These are phyloP conservation scores for Terrapene triunguis DNA, from an alignment of 2,113 vertebrate species.

Conservation along the genomic window DNA sequence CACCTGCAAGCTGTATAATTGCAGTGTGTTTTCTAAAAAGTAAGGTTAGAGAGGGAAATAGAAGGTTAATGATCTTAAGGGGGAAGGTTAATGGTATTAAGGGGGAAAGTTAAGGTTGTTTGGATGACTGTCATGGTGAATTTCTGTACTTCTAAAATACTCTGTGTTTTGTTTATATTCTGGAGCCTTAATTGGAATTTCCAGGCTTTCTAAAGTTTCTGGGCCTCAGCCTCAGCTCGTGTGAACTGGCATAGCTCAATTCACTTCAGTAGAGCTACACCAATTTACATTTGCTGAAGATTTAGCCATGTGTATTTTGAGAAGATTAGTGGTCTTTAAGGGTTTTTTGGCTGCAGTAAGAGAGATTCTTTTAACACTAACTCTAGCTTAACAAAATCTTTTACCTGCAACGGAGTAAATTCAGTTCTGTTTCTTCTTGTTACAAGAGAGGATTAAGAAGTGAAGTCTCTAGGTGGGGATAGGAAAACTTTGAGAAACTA, in stretches of 20 bases:
- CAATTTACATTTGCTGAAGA: neutral
- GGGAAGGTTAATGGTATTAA: neutral
- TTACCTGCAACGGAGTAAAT: neutral
- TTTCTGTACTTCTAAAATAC: neutral
- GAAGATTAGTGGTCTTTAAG: neutral
- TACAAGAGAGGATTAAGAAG: neutral
- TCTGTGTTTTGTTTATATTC: neutral
- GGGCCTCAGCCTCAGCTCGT: neutral
- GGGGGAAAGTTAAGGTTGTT: neutral
- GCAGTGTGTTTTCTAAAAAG: neutral
- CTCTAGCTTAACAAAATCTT: neutral
- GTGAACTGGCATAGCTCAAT: neutral
- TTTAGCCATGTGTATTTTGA: neutral
- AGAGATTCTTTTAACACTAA: neutral
- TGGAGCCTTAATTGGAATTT: neutral
- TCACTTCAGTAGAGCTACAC: rapidly evolving
- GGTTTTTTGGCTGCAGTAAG: neutral
- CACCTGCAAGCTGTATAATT: rapidly evolving
- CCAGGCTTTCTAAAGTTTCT: rapidly evolving
- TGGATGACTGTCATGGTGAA: neutral
- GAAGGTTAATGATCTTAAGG: neutral
- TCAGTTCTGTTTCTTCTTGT: neutral
- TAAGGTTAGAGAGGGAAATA: neutral
- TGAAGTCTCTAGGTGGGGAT: neutral
- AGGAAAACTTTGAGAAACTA: neutral